phyloP scores from a whole-genome alignment of 2,888 invertebrate species.

The Colostygia pectinataria region DNA sequence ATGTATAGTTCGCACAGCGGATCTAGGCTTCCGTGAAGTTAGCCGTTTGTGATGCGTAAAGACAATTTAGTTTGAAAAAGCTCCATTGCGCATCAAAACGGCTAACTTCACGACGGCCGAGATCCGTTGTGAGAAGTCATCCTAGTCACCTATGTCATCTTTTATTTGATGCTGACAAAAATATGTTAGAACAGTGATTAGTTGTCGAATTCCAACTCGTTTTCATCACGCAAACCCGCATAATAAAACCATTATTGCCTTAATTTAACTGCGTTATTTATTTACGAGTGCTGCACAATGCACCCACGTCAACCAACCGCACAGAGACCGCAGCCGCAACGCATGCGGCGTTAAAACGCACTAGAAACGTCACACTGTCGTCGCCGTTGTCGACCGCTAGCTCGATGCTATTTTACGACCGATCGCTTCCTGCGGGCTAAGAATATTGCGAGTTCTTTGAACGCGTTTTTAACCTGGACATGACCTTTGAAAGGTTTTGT shows the following conservation, averaged over 20 bases:
- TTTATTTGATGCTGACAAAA: too few species aligned
- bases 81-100: too few species aligned
- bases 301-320: slow-evolving; percentile 35
- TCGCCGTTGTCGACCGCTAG: slow-evolving; percentile 27
- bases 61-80: too few species aligned
- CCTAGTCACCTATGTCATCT: too few species aligned
- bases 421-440: slow-evolving; percentile 54
- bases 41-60: too few species aligned
- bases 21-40: too few species aligned
- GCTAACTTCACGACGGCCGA: too few species aligned
- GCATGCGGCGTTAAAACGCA: slow-evolving; percentile 46
- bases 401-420: slow-evolving; percentile 54
- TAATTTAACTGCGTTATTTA: slow-evolving; percentile 48
- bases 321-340: slow-evolving; percentile 36
- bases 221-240: slow-evolving; percentile 24
- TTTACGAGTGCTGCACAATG: slow-evolving; percentile 46
- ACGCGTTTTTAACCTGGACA: slow-evolving; percentile 27
- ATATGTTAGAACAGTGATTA: too few species aligned
- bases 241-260: slow-evolving; percentile 48
- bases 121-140: too few species aligned
- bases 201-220: too few species aligned
- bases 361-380: slow-evolving; percentile 38
- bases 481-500: slow-evolving; percentile 16
- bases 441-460: slow-evolving; percentile 42
- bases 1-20: too few species aligned